Evolutionary conservation across 2,113 vertebrate species (phyloP).

Genomic region (Acanthochromis polyacanthus): DNA sequence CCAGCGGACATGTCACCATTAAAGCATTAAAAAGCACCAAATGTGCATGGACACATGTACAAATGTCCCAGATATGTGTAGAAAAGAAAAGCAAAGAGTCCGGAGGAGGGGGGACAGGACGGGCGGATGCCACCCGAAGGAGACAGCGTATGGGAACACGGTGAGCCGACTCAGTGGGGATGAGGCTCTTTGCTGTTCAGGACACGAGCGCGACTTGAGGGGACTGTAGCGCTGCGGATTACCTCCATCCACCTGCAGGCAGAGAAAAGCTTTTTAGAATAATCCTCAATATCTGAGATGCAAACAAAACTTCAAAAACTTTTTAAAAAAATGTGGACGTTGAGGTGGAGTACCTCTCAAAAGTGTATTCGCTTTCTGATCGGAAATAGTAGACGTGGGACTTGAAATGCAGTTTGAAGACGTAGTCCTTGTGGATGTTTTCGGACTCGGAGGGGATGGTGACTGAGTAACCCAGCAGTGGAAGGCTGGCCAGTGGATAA

Average conservation of each 20-base stretch:
- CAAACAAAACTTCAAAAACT: background rate
- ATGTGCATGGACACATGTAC: slow-evolving; percentile 80
- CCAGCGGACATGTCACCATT: slow-evolving; percentile 85
- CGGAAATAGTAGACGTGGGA: slow-evolving; percentile 99
- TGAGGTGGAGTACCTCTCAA: slow-evolving; percentile 88
- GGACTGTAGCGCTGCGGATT: slow-evolving; percentile 95
- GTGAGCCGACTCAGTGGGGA: slow-evolving; percentile 84
- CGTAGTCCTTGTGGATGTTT: slow-evolving; percentile 98
- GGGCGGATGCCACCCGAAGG: slow-evolving; percentile 44
- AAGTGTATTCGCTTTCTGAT: slow-evolving; percentile 97
- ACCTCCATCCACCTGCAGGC: slow-evolving; percentile 97
- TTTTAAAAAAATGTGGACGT: background rate
- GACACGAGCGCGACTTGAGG: slow-evolving; percentile 85
- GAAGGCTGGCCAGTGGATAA: slow-evolving; percentile 97
- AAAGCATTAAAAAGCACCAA: slow-evolving; percentile 85
- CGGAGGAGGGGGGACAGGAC: background rate
- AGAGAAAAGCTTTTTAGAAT: background rate
- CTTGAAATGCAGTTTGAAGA: slow-evolving; percentile 99
- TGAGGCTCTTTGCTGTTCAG: slow-evolving; percentile 91
- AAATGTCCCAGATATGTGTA: slow-evolving; percentile 79
- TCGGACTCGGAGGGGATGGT: slow-evolving; percentile 94
- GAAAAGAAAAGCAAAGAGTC: slow-evolving; percentile 71
- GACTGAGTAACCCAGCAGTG: slow-evolving; percentile 95
- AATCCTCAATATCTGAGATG: background rate
- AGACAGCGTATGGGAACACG: slow-evolving; percentile 25